Evolutionary conservation across 2,888 invertebrate genomes (phyloP).

Genomic region (Mystacides longicornis): DNA sequence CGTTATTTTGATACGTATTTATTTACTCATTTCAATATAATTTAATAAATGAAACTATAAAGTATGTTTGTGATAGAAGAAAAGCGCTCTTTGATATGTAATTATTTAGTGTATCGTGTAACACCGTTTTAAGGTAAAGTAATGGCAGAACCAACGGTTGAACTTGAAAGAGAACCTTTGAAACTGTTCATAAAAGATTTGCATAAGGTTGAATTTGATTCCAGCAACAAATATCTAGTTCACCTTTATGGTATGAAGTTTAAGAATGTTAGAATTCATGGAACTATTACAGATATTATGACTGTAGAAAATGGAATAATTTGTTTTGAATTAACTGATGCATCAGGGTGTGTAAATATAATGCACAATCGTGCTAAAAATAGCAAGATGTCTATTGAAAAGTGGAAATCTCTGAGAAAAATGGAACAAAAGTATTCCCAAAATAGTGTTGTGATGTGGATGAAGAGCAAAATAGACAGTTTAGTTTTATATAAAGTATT

Average conservation of each 20-base stretch:
- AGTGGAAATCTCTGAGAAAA: background rate
- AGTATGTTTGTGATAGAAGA: too few species aligned
- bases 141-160: too few species aligned
- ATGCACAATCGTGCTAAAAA: constrained; percentile 7
- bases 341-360: constrained; percentile 7
- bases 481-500: background rate
- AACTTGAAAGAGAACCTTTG: constrained; percentile 6
- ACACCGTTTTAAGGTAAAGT: background rate
- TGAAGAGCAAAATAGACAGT: background rate
- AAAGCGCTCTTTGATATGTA: too few species aligned
- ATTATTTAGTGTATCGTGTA: background rate
- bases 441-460: background rate
- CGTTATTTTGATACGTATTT: background rate
- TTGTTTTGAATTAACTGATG: constrained; percentile 9
- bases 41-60: background rate
- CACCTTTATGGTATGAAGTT: constrained; percentile 12
- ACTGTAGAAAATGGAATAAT: background rate
- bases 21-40: background rate
- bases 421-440: background rate
- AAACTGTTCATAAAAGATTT: constrained; percentile 15
- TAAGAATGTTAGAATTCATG: constrained; percentile 12
- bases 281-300: constrained; percentile 9
- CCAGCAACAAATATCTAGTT: constrained; percentile 4
- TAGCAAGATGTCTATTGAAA: background rate
- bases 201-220: background rate